phyloP scores from a whole-genome alignment of 2,888 invertebrate species.

The Pimpla rufipes region DNA sequence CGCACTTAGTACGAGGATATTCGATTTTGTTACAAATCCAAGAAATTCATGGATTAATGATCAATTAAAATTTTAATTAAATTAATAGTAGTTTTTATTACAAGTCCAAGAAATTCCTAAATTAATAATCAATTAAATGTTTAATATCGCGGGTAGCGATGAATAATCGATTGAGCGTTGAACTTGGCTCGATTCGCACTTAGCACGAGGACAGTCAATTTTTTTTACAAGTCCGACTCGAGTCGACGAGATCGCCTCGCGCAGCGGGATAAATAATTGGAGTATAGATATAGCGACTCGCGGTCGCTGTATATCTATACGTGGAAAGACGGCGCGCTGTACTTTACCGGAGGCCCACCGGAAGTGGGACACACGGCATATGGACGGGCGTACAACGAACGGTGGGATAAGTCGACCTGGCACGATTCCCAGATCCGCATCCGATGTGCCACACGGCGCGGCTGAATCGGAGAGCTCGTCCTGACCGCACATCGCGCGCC shows the following conservation, averaged over 20 bases:
- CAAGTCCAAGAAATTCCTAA: too few species aligned
- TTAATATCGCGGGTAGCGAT: too few species aligned
- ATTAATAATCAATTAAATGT: too few species aligned
- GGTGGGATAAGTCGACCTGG: constrained; percentile 72
- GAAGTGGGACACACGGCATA: constrained; percentile 68
- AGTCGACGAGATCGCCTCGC: not conserved
- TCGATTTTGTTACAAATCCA: too few species aligned
- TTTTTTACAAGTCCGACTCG: not conserved
- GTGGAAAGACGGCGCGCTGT: constrained; percentile 19
- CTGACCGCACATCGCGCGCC: constrained; percentile 61
- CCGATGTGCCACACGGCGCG: constrained; percentile 53
- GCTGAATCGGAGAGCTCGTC: constrained; percentile 49
- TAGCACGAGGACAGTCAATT: not conserved
- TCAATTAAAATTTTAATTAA: too few species aligned
- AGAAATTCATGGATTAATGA: too few species aligned
- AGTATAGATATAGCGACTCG: constrained; percentile 16
- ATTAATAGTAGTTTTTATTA: too few species aligned
- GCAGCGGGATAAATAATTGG: constrained; percentile 16
- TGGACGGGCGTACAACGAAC: constrained; percentile 68
- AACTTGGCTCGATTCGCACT: not conserved
- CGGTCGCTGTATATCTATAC: not conserved
- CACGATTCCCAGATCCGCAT: constrained; percentile 73
- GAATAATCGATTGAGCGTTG: too few species aligned
- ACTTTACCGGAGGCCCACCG: constrained; percentile 49
- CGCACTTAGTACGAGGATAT: not conserved